Percentiles rank a stretch among this genome's conserved stretches.
phyloP scores from a whole-genome alignment of 2,797 vertebrate genomes.

The Lithobates sylvaticus region DNA sequence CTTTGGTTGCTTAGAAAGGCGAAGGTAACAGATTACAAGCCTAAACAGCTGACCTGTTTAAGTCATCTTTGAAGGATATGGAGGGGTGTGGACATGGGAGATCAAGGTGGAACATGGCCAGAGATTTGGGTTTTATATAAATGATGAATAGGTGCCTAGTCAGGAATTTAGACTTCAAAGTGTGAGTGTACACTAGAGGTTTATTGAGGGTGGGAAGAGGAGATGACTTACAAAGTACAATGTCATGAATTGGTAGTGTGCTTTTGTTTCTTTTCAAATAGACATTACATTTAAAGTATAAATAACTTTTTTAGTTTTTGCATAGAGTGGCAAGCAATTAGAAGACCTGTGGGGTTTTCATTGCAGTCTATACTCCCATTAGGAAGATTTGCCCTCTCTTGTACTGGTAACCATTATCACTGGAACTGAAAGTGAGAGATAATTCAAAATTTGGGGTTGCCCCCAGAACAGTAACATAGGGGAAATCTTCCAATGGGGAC shows the following conservation, averaged over 20 bases:
- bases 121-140: conserved; percentile 23
- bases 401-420: no score
- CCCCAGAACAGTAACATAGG: no score
- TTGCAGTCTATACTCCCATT: no score
- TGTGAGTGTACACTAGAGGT: background rate
- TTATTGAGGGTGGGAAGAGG: conserved; percentile 27
- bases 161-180: conserved; percentile 36
- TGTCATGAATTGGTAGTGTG: background rate
- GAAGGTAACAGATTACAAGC: conserved; percentile 10
- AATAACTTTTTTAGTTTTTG: no score
- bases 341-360: no score
- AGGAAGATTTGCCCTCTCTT: no score
- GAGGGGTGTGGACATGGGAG: conserved; percentile 27
- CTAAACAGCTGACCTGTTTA: background rate
- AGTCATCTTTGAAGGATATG: conserved; percentile 1
- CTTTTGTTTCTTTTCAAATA: conserved; percentile 3
- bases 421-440: no score
- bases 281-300: no score
- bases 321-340: no score
- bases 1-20: no score
- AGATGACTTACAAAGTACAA: background rate
- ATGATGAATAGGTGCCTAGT: conserved; percentile 25
- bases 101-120: conserved; percentile 21
- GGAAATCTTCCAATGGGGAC: no score
- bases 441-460: no score